Evolutionary conservation across 2,113 vertebrate genomes (phyloP), one percentile per base, ranked within the genome.

Genomic region (Dicaeum eximium): DNA sequence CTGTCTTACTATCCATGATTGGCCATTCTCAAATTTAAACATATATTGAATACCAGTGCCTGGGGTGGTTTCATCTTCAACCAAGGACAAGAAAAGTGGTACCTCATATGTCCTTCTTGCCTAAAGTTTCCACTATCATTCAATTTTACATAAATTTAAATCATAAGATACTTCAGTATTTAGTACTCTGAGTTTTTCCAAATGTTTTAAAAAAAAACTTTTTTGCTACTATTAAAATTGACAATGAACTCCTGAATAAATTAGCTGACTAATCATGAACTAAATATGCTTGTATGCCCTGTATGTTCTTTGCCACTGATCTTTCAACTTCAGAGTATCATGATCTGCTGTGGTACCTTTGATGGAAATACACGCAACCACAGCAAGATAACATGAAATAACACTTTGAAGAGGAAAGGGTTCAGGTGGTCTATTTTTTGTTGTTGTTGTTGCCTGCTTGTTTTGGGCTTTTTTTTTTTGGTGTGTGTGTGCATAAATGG

Each of bases 401-500:
- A 18, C 9, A 19, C 5, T 50, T 14, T 7, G 51, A 30, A 2
- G 4, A 71, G 8, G 17, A 73, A 79, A 71, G 8, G 3, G 4
- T 58, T 65, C 17, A 31, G 17, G 8, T 35, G 15, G 13, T 37
- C 31, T 53, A 7, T 37, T 31, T 38, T 3, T 45, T 65, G n/a
- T 88, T 62, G 38, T 11, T 23, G 2, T 30, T 83, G 5, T 7
- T 71, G 7, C 6, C 51, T 57, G 3, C 4, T 61, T 44, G 38
- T 38, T 38, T 38, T 38, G 4, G 23, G 8, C 2, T 0, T 10
- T 11, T 33, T 11, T 33, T 37, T 47, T n/a, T n/a, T n/a, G n/a
- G n/a, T n/a, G n/a, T n/a, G n/a, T 24, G 14, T 30, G 3, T 20
- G 10, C 45, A 13, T 21, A 60, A 72, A 27, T 30, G 4, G 3